Evolutionary conservation across 2,888 invertebrate genomes (phyloP).

Genomic region (Gymnocheta viridis): DNA sequence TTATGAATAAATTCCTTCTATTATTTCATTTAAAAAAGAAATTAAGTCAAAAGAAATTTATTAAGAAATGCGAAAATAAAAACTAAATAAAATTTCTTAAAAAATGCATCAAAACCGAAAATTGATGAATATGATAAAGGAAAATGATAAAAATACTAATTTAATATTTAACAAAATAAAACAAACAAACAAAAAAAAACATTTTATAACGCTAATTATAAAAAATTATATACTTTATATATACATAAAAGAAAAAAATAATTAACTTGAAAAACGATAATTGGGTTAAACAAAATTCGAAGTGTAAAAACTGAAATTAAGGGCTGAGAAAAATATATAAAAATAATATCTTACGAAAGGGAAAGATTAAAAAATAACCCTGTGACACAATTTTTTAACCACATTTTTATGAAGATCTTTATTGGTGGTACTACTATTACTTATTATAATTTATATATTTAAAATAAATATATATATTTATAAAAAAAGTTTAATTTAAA

Average conservation of each 20-base stretch:
- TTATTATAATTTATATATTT: constrained; percentile 62
- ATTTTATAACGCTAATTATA: constrained; percentile 72
- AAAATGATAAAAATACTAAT: constrained; percentile 61
- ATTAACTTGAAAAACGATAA: constrained; percentile 35
- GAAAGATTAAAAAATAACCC: constrained; percentile 12
- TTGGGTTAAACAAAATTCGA: constrained; percentile 42
- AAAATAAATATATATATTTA: constrained; percentile 45
- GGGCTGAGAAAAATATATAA: constrained; percentile 13
- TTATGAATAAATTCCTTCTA: constrained; percentile 70
- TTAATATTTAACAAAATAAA: constrained; percentile 65
- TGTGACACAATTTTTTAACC: constrained; percentile 40
- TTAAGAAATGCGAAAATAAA: constrained; percentile 46
- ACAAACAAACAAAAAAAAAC: constrained; percentile 49
- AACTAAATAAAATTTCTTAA: constrained; percentile 63
- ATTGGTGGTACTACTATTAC: constrained; percentile 67
- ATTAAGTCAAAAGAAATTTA: constrained; percentile 62
- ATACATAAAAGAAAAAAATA: constrained; percentile 51
- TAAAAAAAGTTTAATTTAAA: constrained; percentile 21
- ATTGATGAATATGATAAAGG: constrained; percentile 64
- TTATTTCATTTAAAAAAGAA: constrained; percentile 60
- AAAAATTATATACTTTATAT: constrained; percentile 70
- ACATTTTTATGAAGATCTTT: constrained; percentile 63
- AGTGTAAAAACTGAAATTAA: constrained; percentile 30
- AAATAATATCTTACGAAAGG: constrained; percentile 20
- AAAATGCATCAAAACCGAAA: constrained; percentile 50